Base-by-base conservation (phyloP, 1,140 invertebrate genomes). In the Melitaea cinxia region DNA sequence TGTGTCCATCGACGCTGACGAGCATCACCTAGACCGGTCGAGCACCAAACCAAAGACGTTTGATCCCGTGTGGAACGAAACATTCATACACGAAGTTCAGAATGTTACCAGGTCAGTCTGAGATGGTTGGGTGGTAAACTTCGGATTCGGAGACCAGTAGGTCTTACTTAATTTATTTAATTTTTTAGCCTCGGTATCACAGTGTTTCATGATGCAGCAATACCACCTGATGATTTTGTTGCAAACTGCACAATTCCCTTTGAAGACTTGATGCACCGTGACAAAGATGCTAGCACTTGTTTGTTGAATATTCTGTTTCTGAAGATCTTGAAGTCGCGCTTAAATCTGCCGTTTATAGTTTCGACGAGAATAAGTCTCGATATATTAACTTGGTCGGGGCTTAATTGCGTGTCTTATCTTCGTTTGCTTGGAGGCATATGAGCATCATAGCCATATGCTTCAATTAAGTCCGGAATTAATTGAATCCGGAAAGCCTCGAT, bases 221-320 rank as follows among this genome's bases (percentile, higher is more conserved):
- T 99, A 78, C 97, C 98, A 68, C 98, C 98, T 21, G 98, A 99
- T 91, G 97, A 98, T 86, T 99, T 99, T 93, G 98, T 99, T 62
- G 98, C 99, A 65, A 99, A 99, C 91, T 99, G 97, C 92, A 96
- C 94, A 73, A 96, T 99, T 78, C 94, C 96, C 55, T 98, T 99
- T 90, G 98, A 99, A 83, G 97, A 99, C 88, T 92, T 99, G 45
- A 93, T 97, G 77, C 94, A 95, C 82, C 92, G 95, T 70, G 94
- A 95, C 68, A 93, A 93, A 71, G 92, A 93, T 56, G 94, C 94
- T 75, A 92, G n/a, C n/a, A n/a, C n/a, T n/a, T n/a, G n/a, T n/a
- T n/a, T n/a, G n/a, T n/a, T n/a, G n/a, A n/a, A n/a, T n/a, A n/a
- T n/a, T n/a, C n/a, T n/a, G n/a, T n/a, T n/a, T n/a, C n/a, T n/a